A percentile compares a stretch with the other conserved stretches of the same genome.
phyloP scores from a whole-genome alignment of 2,113 vertebrate genomes.

The Thinocorus orbignyianus region DNA sequence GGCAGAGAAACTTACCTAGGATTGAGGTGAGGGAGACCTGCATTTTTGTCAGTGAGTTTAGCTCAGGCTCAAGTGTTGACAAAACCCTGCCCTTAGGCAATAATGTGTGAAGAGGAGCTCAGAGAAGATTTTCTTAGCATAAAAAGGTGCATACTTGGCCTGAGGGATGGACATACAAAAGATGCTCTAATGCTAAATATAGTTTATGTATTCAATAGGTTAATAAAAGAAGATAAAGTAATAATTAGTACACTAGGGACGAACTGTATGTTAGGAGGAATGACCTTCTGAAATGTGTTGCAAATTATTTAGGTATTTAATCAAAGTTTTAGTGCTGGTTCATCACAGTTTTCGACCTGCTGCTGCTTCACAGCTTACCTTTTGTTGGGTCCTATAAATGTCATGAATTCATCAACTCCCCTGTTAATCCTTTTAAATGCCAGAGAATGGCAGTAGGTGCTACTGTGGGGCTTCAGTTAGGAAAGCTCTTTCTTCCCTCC shows the following conservation, averaged over 20 bases:
- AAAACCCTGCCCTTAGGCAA: not conserved
- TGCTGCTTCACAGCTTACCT: not conserved
- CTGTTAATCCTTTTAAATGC: not conserved
- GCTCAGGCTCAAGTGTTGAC: accelerated
- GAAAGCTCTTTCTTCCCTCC: not conserved
- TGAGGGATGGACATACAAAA: not conserved
- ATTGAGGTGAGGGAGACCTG: not conserved
- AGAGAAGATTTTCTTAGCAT: not conserved
- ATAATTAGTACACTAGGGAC: not conserved
- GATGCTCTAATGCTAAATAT: not conserved
- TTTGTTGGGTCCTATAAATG: not conserved
- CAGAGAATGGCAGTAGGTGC: not conserved
- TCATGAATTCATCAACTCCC: not conserved
- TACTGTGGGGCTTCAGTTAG: not conserved
- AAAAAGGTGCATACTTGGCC: not conserved
- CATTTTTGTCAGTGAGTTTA: not conserved
- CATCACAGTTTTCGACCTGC: not conserved
- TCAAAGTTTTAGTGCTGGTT: constrained; percentile 8
- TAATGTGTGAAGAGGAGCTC: not conserved
- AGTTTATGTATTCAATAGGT: not conserved
- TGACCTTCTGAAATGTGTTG: not conserved
- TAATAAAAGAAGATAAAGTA: not conserved
- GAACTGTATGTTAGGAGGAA: not conserved
- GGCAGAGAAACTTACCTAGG: not conserved
- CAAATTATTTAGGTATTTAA: not conserved